A percentile compares a stretch with the other conserved stretches of the same genome.
Conservation (phyloP, 2,113 vertebrate species). For the Halichoeres trimaculatus region DNA sequence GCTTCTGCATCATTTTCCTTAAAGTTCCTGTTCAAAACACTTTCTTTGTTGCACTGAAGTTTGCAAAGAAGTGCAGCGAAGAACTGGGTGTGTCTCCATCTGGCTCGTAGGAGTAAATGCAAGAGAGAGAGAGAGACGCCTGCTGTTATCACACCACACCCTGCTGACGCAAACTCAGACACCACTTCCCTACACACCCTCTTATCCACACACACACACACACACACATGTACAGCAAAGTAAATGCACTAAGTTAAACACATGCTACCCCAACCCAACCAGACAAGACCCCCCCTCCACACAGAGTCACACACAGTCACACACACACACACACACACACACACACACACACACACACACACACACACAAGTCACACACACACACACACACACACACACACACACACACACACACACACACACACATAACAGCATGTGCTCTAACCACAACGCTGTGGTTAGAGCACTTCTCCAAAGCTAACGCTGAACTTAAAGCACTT, state of each 20-base stretch:
- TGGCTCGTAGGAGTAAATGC: constrained; percentile 28
- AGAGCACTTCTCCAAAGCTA: constrained; percentile 37
- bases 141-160: constrained; percentile 78
- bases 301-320: too few species aligned
- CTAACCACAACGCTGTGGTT: constrained; percentile 48
- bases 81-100: constrained; percentile 74
- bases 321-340: not conserved
- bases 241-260: constrained; percentile 27
- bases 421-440: not conserved
- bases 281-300: too few species aligned
- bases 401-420: constrained; percentile 6
- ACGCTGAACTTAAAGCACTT: constrained; percentile 28
- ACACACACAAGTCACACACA: constrained; percentile 6
- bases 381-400: not conserved
- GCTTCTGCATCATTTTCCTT: not conserved
- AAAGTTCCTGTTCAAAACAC: not conserved
- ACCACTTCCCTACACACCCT: constrained; percentile 64
- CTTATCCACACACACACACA: constrained; percentile 43
- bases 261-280: not conserved
- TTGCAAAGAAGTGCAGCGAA: constrained; percentile 17
- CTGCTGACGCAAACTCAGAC: constrained; percentile 67
- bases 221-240: constrained; percentile 12
- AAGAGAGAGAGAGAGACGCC: constrained; percentile 40
- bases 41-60: constrained; percentile 11
- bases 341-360: constrained; percentile 1